A percentile compares a stretch with the other conserved stretches of the same genome.
Evolutionary conservation across 2,888 invertebrate genomes (phyloP).

Genomic region (Spodoptera picta): DNA sequence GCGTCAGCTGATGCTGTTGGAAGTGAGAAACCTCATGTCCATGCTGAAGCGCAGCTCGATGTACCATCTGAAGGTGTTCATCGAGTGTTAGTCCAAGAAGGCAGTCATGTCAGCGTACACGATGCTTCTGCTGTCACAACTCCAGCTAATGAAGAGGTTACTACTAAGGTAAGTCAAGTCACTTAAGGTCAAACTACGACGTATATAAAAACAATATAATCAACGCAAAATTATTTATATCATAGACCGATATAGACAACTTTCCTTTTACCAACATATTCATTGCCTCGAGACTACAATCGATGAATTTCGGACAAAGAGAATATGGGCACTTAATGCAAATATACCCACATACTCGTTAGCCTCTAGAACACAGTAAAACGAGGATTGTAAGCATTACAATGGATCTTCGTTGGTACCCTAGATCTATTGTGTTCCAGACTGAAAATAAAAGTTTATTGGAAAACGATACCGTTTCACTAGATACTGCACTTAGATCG

Average conservation of each 20-base stretch:
- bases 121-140: slow-evolving; percentile 70
- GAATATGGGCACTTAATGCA: not conserved
- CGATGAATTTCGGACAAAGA: not conserved
- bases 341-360: not conserved
- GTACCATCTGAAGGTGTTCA: slow-evolving; percentile 89
- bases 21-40: slow-evolving; percentile 80
- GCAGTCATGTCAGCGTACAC: slow-evolving; percentile 73
- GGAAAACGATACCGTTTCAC: slow-evolving; percentile 17
- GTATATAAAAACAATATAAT: no score
- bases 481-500: slow-evolving; percentile 1
- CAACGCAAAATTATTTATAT: no score
- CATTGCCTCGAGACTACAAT: not conserved
- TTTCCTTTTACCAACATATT: not conserved
- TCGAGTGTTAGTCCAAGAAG: slow-evolving; percentile 83
- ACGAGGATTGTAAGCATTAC: slow-evolving; percentile 7
- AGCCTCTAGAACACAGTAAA: slow-evolving; percentile 6
- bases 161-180: slow-evolving; percentile 74
- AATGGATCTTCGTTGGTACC: slow-evolving; percentile 18
- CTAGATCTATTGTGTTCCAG: slow-evolving; percentile 20
- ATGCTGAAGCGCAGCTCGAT: slow-evolving; percentile 87
- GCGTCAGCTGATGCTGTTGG: slow-evolving; percentile 75
- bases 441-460: slow-evolving; percentile 25
- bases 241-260: no score
- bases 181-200: no score
- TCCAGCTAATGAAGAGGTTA: slow-evolving; percentile 74